Conservation (phyloP, 2,113 vertebrate genomes). For the Oxyruncus cristatus region DNA sequence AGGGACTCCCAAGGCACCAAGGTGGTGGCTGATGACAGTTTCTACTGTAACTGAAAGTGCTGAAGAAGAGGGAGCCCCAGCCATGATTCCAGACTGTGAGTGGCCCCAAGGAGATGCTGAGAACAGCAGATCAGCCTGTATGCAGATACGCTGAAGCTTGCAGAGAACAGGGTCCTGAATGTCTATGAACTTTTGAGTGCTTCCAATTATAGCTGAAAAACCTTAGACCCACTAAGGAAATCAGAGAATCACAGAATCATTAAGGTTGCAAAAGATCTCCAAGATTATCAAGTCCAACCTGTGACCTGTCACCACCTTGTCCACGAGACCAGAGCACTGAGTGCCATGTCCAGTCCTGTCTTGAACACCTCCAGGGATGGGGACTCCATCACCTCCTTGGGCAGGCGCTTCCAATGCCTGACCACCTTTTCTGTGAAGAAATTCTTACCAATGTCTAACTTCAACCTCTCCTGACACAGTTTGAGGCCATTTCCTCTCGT, state of each 20-base stretch:
- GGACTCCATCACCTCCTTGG: not conserved
- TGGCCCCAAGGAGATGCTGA: not conserved
- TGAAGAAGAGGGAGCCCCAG: not conserved
- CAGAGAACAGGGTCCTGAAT: not conserved
- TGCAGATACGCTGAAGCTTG: not conserved
- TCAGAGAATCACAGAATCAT: not conserved
- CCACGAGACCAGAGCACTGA: not conserved
- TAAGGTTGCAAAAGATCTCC: not conserved
- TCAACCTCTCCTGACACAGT: not conserved
- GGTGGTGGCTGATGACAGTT: not conserved
- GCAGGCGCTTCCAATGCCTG: not conserved
- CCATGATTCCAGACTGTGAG: not conserved
- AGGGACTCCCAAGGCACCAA: not conserved
- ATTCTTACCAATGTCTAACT: not conserved
- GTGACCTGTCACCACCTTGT: not conserved
- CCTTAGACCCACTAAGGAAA: not conserved
- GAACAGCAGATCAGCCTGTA: not conserved
- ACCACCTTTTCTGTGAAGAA: not conserved
- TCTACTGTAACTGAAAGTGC: not conserved
- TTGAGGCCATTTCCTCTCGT: not conserved
- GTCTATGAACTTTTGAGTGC: not conserved
- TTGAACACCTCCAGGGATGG: not conserved
- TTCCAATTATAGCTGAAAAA: not conserved
- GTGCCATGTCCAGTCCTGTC: not conserved
- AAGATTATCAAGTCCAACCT: not conserved